Evolutionary conservation across 2,797 vertebrate genomes (phyloP), one percentile per base, ranked within the genome.

Genomic region (Sebastes oblongus): DNA sequence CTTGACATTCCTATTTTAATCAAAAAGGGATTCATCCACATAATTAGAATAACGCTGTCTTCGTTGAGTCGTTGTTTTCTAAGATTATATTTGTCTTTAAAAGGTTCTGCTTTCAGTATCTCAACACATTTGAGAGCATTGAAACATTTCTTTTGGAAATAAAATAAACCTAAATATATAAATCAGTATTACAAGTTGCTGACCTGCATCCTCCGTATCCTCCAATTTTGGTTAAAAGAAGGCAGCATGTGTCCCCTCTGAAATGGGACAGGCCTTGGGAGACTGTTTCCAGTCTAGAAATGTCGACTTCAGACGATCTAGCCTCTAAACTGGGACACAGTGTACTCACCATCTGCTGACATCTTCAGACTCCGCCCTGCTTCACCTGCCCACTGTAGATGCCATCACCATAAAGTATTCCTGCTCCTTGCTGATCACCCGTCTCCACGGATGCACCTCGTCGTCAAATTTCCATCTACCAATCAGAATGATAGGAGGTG

Each of bases 311-410:
- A 46, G 6, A 46, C 6, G 0, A 0, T 46, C 16, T 18, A 46
- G 16, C 14, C 42, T 16, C 42, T 46, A 46, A 46, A 46, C 42
- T 18, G 16, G 16, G 65, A 55, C 39, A 52, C 65, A 58, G 60
- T 36, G 18, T 13, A 20, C 29, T 50, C 27, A 10, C 27, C 24
- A 52, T 66, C 54, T 30, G 75, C 65, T 72, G 32, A 71, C 18
- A 9, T 77, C 67, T 73, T 60, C 11, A 59, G 50, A 61, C 39
- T 32, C 58, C 55, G 30, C 8, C n/a, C 22, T 78, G 18, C 32
- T 39, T 72, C 61, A 86, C 74, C 86, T 87, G 72, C 18, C 64
- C 82, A 71, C 66, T 64, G 0, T 42, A 81, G 81, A 72, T 60
- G 83, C 83, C 77, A 30, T 52, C 58, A 52, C 54, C 56, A 39